These are phyloP conservation scores for Helleia helle DNA, from an alignment of 2,888 invertebrate genomes.

Conservation along the genomic window DNA sequence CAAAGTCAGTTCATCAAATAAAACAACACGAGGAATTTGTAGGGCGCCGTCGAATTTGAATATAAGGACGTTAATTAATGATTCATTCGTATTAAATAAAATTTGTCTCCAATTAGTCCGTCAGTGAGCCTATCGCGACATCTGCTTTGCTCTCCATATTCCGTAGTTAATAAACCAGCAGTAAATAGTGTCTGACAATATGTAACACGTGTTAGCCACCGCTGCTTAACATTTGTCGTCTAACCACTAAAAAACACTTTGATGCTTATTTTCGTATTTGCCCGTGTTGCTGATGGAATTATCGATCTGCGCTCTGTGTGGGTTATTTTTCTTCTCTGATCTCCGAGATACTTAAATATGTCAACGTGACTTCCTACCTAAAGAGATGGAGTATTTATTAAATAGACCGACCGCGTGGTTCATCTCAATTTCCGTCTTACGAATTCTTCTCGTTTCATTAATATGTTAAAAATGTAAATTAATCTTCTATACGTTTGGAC, in stretches of 20 bases:
- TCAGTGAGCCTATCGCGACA: slow-evolving; percentile 33
- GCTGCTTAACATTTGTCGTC: slow-evolving; percentile 63
- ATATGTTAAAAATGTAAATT: slow-evolving; percentile 9
- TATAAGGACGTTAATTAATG: slow-evolving; percentile 15
- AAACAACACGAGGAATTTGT: slow-evolving; percentile 15
- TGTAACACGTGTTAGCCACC: slow-evolving; percentile 67
- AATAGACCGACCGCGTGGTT: slow-evolving; percentile 27
- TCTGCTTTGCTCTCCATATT: slow-evolving; percentile 45
- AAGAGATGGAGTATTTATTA: slow-evolving; percentile 51
- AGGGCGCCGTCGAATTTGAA: slow-evolving; percentile 5
- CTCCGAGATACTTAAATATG: slow-evolving; percentile 63
- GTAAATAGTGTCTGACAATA: slow-evolving; percentile 70
- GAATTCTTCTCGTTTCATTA: slow-evolving; percentile 19
- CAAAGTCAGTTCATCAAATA: too few species aligned
- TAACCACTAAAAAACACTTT: slow-evolving; percentile 67
- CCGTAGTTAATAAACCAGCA: slow-evolving; percentile 60
- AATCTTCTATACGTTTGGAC: slow-evolving; percentile 4
- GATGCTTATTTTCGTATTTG: slow-evolving; percentile 71
- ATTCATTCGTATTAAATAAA: slow-evolving; percentile 24
- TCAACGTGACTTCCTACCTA: slow-evolving; percentile 63
- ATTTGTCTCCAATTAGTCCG: slow-evolving; percentile 41
- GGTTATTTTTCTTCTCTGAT: slow-evolving; percentile 49
- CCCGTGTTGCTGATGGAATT: slow-evolving; percentile 60
- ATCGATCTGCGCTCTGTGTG: slow-evolving; percentile 65
- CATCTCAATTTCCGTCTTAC: slow-evolving; percentile 24